Evolutionary conservation across 1,140 invertebrate species (phyloP).

Genomic region (Apis mellifera): Amel_HAv3.1 CM009933.2:12094001-12094500

Average conservation of each 20-base stretch:
- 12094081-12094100: constrained; percentile 74
- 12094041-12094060: constrained; percentile 71
- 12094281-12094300: constrained; percentile 66
- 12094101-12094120: constrained; percentile 76
- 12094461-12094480: background rate
- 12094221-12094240: constrained; percentile 69
- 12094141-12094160: constrained; percentile 34
- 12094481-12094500: background rate
- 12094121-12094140: constrained; percentile 59
- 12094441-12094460: constrained; percentile 28
- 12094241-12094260: constrained; percentile 48
- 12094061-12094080: constrained; percentile 72
- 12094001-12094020: constrained; percentile 66
- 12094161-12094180: constrained; percentile 42
- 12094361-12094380: constrained; percentile 51
- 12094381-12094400: constrained; percentile 58
- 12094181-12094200: constrained; percentile 42
- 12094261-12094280: constrained; percentile 73
- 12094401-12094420: constrained; percentile 23
- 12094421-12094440: constrained; percentile 47
- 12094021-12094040: constrained; percentile 75
- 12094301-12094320: constrained; percentile 68
- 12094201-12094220: constrained; percentile 59
- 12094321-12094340: constrained; percentile 63
- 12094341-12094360: constrained; percentile 51